Evolutionary conservation across 1,140 invertebrate species (phyloP).

Genomic region (Elysia chlorotica): DNA sequence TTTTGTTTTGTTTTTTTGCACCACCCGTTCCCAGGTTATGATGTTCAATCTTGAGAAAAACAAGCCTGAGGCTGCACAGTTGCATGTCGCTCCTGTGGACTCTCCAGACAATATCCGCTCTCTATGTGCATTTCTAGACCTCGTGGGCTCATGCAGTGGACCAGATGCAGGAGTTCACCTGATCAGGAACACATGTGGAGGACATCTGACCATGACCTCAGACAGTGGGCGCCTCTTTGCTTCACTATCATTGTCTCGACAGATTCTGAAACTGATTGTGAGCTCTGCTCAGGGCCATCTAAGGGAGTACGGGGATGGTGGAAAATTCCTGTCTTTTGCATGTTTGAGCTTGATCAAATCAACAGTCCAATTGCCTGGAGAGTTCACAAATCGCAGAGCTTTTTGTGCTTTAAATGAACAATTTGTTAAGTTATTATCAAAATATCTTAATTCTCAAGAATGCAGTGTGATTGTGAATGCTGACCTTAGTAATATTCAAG

Average conservation of each 20-base stretch:
- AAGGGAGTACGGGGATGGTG: constrained; percentile 31
- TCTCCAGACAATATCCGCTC: constrained; percentile 8
- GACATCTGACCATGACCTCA: constrained; percentile 33
- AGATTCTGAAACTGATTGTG: constrained; percentile 32
- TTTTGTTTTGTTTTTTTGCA: not conserved
- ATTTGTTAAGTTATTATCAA: constrained; percentile 29
- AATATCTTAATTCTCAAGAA: constrained; percentile 13
- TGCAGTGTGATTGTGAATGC: constrained; percentile 25
- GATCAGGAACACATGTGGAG: constrained; percentile 33
- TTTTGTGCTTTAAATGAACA: constrained; percentile 18
- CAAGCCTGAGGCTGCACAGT: not conserved
- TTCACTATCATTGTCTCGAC: constrained; percentile 27
- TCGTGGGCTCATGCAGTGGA: constrained; percentile 23
- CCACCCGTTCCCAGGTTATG: not conserved
- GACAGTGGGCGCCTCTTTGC: constrained; percentile 23
- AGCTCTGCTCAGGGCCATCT: constrained; percentile 32
- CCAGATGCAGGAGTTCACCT: constrained; percentile 34
- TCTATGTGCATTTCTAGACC: constrained; percentile 15
- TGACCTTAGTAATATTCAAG: constrained; percentile 25
- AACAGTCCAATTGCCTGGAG: constrained; percentile 13
- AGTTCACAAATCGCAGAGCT: not conserved
- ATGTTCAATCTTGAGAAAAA: not conserved
- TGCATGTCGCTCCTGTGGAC: not conserved
- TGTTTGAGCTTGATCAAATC: constrained; percentile 23
- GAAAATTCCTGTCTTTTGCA: constrained; percentile 26